Base-by-base conservation (phyloP, 2,888 invertebrate species). In the Calameuta idolon region DNA sequence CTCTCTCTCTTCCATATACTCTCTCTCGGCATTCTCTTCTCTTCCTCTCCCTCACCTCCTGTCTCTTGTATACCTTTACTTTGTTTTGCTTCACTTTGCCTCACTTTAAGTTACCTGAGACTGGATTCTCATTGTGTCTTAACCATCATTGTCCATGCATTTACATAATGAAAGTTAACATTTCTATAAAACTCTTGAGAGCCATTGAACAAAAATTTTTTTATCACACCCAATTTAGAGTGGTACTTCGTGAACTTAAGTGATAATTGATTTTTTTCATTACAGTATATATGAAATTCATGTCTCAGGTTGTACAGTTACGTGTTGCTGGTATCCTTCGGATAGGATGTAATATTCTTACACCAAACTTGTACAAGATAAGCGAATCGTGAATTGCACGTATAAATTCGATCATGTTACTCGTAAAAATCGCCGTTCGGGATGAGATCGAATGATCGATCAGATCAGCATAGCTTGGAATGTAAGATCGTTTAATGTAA, bases 21-120 rank as follows among this genome's bases (percentile, higher is more conserved):
- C 33, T 71, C 68, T 71, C 68, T 73, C 73, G n/a, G 34, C 15
- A 55, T 23, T 55, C 55, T 55, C 11, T 55, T 23, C 23, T 23
- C 23, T 37, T 81, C 76, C 74, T 81, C 75, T 79, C 69, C 79
- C 69, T 75, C 23, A 2, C 31, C 33, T 33, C 15, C 12, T 71
- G 12, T 71, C 71, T 40, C 76, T 69, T 77, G 31, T 69, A 34
- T 71, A 71, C 76, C 76, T 73, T 76, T 79, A 75, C 78, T 75
- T 79, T 79, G 74, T 34, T 76, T 74, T 74, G 74, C 75, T 76
- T 80, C 80, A 79, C 80, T 80, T 81, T 81, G 86, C 82, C 86
- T 87, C 71, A 83, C 75, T 86, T 84, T 83, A 78, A 81, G 78
- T 81, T 80, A 85, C 80, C 82, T 80, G 81, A 75, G 71, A 35